Evolutionary conservation across 2,113 vertebrate species (phyloP).

Genomic region (Phalacrocorax aristotelis): DNA sequence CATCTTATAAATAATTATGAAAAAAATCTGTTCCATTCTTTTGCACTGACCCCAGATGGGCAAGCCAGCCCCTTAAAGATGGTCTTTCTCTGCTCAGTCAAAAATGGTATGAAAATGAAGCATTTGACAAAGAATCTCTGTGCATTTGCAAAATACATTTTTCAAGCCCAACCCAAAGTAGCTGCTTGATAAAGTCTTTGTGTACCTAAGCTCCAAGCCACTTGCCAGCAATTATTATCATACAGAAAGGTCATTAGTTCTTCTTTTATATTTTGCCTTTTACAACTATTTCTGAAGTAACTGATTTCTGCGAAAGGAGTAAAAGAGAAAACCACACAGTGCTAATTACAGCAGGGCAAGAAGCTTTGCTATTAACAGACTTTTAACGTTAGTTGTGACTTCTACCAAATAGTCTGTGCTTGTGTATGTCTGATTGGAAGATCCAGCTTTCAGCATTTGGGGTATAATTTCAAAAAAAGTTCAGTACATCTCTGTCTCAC

Average conservation of each 20-base stretch:
- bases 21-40: slow-evolving; percentile 75
- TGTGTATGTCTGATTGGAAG: neutral
- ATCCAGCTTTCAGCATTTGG: neutral
- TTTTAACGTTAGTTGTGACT: neutral
- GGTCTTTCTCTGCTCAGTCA: slow-evolving; percentile 31
- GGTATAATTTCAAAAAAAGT: neutral
- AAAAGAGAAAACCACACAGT: neutral
- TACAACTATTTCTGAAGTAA: neutral
- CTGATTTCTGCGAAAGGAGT: neutral
- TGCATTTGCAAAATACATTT: slow-evolving; percentile 6
- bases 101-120: slow-evolving; percentile 40
- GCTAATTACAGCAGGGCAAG: neutral
- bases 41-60: slow-evolving; percentile 64
- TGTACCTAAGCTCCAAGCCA: neutral
- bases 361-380: neutral
- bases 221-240: neutral
- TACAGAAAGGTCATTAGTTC: neutral
- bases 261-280: neutral
- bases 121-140: slow-evolving; percentile 33
- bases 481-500: neutral
- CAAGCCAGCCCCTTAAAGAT: slow-evolving; percentile 50
- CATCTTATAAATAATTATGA: slow-evolving; percentile 83
- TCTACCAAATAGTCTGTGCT: neutral
- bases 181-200: neutral
- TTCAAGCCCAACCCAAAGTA: neutral